Percentiles rank a stretch among this genome's conserved stretches.
Conservation (phyloP, 2,888 invertebrate species). For the Apamea epomidion region DNA sequence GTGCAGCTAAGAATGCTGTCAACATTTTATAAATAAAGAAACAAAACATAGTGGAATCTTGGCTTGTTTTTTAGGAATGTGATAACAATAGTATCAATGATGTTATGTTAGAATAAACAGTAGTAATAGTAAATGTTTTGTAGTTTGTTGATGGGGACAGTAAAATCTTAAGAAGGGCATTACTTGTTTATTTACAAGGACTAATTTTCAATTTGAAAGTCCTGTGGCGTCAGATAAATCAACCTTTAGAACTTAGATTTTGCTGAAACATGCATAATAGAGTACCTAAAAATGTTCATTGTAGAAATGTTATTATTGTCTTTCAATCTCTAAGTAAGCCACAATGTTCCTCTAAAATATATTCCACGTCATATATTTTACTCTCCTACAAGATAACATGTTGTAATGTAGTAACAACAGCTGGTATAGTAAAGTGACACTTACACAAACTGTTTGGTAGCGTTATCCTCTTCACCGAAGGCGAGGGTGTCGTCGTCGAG, state of each 20-base stretch:
- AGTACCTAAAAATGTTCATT: not conserved
- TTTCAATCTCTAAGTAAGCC: not conserved
- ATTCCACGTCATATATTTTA: slow-evolving; percentile 3
- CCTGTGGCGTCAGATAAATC: not conserved
- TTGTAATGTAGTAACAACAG: slow-evolving; percentile 4
- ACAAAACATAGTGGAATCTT: not conserved
- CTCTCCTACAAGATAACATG: not conserved
- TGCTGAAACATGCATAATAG: no score
- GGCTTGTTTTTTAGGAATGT: not conserved
- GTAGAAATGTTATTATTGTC: not conserved
- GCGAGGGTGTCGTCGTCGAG: slow-evolving; percentile 96
- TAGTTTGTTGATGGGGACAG: not conserved
- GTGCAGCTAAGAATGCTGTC: not conserved
- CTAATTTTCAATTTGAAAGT: not conserved
- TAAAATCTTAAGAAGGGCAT: not conserved
- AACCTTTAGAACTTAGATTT: not conserved
- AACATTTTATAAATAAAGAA: not conserved
- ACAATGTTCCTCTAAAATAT: not conserved
- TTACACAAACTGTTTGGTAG: slow-evolving; percentile 87
- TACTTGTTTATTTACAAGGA: not conserved
- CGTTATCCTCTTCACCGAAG: slow-evolving; percentile 95
- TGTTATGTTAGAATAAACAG: not conserved
- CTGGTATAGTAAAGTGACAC: slow-evolving; percentile 62
- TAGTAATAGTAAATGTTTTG: not conserved
- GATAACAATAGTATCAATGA: not conserved